phyloP scores from a whole-genome alignment of 2,113 vertebrate genomes.

The Dasyprocta punctata region DNA sequence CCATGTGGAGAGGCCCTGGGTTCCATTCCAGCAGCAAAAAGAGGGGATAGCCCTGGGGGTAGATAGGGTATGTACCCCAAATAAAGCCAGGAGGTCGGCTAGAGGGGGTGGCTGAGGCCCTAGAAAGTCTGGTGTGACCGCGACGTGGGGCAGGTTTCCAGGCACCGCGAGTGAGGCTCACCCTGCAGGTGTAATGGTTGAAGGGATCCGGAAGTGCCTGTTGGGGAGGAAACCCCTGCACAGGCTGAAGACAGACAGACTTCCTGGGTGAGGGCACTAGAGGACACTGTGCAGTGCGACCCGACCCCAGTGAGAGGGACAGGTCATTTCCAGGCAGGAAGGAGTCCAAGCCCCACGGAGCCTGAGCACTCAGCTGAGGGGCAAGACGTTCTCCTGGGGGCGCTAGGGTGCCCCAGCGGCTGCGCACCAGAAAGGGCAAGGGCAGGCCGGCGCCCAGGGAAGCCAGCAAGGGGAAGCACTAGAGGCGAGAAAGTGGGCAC shows the following conservation, averaged over 20 bases:
- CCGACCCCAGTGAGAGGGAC: not conserved
- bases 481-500: not conserved
- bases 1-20: not conserved
- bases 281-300: not conserved
- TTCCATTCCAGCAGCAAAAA: not conserved
- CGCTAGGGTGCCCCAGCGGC: not conserved
- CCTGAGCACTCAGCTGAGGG: not conserved
- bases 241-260: not conserved
- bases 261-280: not conserved
- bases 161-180: not conserved
- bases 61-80: too few species aligned
- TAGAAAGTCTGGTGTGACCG: not conserved
- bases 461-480: not conserved
- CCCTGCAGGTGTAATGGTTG: not conserved
- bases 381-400: not conserved
- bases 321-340: too few species aligned
- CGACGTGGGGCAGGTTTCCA: not conserved
- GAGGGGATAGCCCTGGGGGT: accelerated
- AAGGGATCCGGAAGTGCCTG: too few species aligned
- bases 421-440: not conserved
- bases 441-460: not conserved
- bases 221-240: not conserved
- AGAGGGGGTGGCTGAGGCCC: not conserved
- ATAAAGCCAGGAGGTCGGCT: not conserved
- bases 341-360: not conserved